These are phyloP conservation scores for Diphyllodes magnificus DNA, from an alignment of 2,113 vertebrate genomes.

Conservation along the genomic window DNA sequence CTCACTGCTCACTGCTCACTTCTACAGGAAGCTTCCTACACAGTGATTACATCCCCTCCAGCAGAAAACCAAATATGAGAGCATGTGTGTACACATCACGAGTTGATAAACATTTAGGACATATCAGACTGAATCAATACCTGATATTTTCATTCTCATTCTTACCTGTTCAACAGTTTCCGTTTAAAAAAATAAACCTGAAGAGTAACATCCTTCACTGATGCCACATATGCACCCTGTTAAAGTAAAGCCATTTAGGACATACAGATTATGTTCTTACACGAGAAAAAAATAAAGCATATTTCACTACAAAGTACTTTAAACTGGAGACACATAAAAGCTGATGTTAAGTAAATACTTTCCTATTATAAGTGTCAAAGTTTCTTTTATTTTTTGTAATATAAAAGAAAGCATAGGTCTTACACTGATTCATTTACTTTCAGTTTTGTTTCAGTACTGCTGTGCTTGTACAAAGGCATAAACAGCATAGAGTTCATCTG, in stretches of 20 bases:
- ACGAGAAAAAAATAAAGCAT: background rate
- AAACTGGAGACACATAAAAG: background rate
- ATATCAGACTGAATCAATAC: background rate
- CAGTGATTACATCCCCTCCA: background rate
- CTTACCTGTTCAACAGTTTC: slow-evolving; percentile 82
- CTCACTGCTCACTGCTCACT: background rate
- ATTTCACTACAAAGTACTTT: background rate
- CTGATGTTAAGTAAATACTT: background rate
- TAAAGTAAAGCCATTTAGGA: background rate
- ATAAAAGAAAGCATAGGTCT: background rate
- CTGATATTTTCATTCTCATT: background rate
- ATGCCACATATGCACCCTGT: slow-evolving; percentile 86
- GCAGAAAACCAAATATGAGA: background rate
- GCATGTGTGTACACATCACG: background rate
- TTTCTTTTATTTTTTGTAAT: background rate
- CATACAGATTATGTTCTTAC: background rate
- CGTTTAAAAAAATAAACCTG: slow-evolving; percentile 87
- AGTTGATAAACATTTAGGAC: background rate
- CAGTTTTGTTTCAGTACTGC: background rate
- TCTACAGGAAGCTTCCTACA: background rate
- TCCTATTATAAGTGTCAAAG: accelerated
- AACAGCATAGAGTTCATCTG: accelerated
- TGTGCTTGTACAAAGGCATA: background rate
- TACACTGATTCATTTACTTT: background rate
- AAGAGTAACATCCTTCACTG: slow-evolving; percentile 73